A percentile compares a stretch with the other conserved stretches of the same genome.
phyloP scores from a whole-genome alignment of 2,113 vertebrate species.

The Danionella cerebrum region DNA sequence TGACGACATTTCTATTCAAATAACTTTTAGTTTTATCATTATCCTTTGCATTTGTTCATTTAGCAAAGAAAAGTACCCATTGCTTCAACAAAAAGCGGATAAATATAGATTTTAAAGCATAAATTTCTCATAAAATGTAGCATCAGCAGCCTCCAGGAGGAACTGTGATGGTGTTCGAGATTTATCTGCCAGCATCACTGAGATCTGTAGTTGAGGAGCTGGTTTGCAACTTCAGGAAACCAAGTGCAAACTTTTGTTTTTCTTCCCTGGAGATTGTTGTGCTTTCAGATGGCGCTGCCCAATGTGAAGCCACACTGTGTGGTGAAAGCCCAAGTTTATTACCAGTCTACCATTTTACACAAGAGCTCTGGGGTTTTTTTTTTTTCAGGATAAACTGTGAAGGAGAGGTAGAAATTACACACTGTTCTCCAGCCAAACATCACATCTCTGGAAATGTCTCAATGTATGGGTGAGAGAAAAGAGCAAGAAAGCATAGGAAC shows the following conservation, averaged over 20 bases:
- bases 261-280: background rate
- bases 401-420: conserved; percentile 9
- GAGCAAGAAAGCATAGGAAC: background rate
- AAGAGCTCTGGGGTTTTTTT: background rate
- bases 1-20: no score
- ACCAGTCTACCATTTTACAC: conserved; percentile 22
- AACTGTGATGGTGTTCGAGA: no score
- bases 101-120: no score
- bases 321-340: conserved; percentile 15
- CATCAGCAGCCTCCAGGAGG: no score
- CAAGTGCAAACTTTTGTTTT: background rate
- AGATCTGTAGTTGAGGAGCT: background rate
- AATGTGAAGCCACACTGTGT: background rate
- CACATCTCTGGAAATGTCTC: background rate
- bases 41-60: no score
- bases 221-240: no score
- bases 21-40: no score
- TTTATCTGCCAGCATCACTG: background rate
- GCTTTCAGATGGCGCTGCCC: background rate
- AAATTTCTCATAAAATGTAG: no score
- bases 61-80: no score
- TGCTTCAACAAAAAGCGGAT: no score
- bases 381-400: conserved; percentile 30
- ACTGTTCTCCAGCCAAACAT: background rate
- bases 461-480: conserved; percentile 15